These are phyloP conservation scores for Maniola hyperantus DNA, from an alignment of 2,888 invertebrate genomes.

Conservation along the genomic window DNA sequence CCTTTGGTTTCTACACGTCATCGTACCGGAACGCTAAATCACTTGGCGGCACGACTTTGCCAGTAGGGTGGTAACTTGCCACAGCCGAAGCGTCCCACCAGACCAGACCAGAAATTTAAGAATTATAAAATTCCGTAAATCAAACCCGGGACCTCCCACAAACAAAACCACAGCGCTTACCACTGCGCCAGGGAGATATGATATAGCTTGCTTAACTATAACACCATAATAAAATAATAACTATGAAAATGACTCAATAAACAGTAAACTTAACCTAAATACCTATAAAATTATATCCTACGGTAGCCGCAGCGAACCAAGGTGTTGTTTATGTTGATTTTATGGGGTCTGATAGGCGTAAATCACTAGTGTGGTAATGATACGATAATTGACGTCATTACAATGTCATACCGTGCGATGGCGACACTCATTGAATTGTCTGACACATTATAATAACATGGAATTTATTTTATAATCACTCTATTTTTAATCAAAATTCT, in stretches of 20 bases:
- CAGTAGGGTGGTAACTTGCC: too few species aligned
- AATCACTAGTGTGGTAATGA: slow-evolving; percentile 19
- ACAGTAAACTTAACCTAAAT: slow-evolving; percentile 3
- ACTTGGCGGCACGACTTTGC: too few species aligned
- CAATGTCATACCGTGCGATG: not conserved
- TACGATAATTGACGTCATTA: slow-evolving; percentile 21
- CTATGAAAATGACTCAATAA: slow-evolving; percentile 6
- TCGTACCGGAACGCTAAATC: too few species aligned
- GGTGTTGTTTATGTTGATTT: slow-evolving; percentile 28
- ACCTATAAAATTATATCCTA: not conserved
- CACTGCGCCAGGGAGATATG: too few species aligned
- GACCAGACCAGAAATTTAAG: too few species aligned
- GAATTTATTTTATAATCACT: slow-evolving; percentile 5
- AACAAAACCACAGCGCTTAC: too few species aligned
- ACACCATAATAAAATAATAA: too few species aligned
- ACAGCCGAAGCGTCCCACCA: too few species aligned
- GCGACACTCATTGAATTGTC: not conserved
- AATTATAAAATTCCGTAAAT: too few species aligned
- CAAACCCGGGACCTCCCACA: too few species aligned
- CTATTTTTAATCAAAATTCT: slow-evolving; percentile 11
- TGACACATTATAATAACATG: not conserved
- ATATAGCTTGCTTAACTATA: too few species aligned
- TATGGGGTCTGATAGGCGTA: slow-evolving; percentile 23
- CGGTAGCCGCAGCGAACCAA: not conserved
- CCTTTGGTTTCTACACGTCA: too few species aligned